Base-by-base conservation (phyloP, 2,888 invertebrate species). In the Rhagophthalmus giganteus region DNA sequence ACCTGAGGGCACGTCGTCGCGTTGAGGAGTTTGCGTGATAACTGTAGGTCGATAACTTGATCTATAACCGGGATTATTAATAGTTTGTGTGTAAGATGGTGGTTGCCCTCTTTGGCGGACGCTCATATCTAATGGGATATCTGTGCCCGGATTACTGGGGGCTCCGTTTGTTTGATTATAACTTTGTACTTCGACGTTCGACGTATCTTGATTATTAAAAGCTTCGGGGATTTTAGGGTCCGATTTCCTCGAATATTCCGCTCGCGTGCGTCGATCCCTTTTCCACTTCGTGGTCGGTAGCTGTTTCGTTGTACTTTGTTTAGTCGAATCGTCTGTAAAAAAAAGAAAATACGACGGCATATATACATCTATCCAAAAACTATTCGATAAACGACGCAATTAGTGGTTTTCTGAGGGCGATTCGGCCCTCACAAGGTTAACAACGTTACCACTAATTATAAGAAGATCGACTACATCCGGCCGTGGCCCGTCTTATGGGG, bases 221-320 rank as follows among this genome's bases (percentile, higher is more conserved):
- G 63, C 69, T 57, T 72, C 73, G 38, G 74, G 66, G 52, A 72
- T 61, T 61, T 74, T 74, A 11, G 72, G 71, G 53, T 74, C 74
- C 4, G 73, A 72, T 56, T 73, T 75, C 40, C 75, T 65, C 11
- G 72, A 67, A 55, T 76, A 76, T 56, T 75, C 76, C 6, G 75
- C 72, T n/a, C 74, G 70, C 41, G 76, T 72, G 13, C 86, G 79
- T 26, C 87, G 79, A 58, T 87, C 87, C 38, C 86, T 79, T 54
- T 86, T 81, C 87, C 87, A 87, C 74, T 86, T 86, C 41, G 84
- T 81, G 4, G 86, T 85, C 50, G 80, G 78, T 56, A 84, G 73
- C 63, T 86, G 85, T 71, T 85, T 86, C 42, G 78, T 74, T 41
- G 69, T 57, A 20, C 61, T 53, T 47, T 65, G 66, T 42, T 64